Conservation (phyloP, 2,888 invertebrate genomes). For the Ormyrus thymus region DNA sequence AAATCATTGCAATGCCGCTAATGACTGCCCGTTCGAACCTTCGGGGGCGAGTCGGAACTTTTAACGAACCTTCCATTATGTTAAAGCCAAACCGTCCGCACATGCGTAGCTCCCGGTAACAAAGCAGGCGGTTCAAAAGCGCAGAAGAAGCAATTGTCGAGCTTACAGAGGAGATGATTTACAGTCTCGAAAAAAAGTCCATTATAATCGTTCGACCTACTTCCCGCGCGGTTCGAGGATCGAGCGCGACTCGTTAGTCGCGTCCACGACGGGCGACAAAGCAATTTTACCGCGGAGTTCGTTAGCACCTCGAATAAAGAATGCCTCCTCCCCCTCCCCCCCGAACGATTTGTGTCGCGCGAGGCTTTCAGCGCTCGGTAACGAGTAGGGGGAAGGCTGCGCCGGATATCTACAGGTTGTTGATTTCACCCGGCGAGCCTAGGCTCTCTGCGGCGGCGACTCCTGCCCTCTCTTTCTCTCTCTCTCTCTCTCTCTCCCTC, state of each 20-base stretch:
- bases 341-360: neutral
- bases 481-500: constrained; percentile 12
- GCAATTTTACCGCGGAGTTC: neutral
- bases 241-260: neutral
- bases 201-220: too few species aligned
- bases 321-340: neutral
- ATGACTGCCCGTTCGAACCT: too few species aligned
- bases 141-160: too few species aligned
- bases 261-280: neutral
- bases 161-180: too few species aligned
- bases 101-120: too few species aligned
- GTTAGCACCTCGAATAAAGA: neutral
- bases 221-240: neutral
- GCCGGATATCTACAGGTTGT: constrained; percentile 68
- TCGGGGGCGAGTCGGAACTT: too few species aligned
- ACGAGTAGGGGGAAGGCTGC: neutral
- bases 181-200: too few species aligned
- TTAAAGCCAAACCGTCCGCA: too few species aligned
- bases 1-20: too few species aligned
- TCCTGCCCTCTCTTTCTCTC: neutral
- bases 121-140: too few species aligned
- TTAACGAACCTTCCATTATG: too few species aligned
- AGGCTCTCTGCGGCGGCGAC: too few species aligned
- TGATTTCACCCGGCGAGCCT: constrained; percentile 57
- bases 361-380: neutral